phyloP scores from a whole-genome alignment of 2,888 invertebrate genomes.

The Rhimphoctona megacephalus region DNA sequence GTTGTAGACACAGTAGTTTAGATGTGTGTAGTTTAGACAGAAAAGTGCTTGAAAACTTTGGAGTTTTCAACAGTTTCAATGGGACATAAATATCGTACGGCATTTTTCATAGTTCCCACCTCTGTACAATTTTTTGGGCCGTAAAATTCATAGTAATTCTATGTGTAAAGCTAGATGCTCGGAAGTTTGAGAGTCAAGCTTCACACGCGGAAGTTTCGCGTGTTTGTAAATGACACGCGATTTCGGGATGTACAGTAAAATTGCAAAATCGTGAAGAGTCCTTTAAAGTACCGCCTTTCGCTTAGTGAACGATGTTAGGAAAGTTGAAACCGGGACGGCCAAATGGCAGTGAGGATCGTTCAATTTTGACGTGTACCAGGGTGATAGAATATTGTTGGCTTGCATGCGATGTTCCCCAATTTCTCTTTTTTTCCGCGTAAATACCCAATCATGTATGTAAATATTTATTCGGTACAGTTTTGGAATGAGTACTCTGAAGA shows the following conservation, averaged over 20 bases:
- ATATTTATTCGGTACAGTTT: too few species aligned
- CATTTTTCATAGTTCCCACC: too few species aligned
- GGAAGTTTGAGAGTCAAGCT: constrained; percentile 20
- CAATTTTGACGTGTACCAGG: constrained; percentile 60
- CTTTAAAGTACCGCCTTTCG: constrained; percentile 70
- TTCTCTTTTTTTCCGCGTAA: constrained; percentile 25
- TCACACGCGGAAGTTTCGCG: constrained; percentile 55
- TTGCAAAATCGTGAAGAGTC: constrained; percentile 61
- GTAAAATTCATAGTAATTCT: constrained; percentile 48
- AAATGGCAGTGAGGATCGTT: constrained; percentile 70
- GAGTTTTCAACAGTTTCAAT: too few species aligned
- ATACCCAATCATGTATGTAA: background rate
- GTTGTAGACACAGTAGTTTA: too few species aligned
- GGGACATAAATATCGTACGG: too few species aligned
- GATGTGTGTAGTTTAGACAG: too few species aligned
- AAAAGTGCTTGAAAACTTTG: too few species aligned
- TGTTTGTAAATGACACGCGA: constrained; percentile 71
- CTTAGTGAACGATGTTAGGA: constrained; percentile 55
- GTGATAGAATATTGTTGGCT: constrained; percentile 53
- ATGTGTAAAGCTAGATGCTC: background rate
- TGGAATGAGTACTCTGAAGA: too few species aligned
- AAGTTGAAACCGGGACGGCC: constrained; percentile 66
- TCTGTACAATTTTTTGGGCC: background rate
- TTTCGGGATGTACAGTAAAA: constrained; percentile 33
- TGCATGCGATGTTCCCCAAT: constrained; percentile 63